Evolutionary conservation across 2,113 vertebrate genomes (phyloP).

Genomic region (Petromus typicus): DNA sequence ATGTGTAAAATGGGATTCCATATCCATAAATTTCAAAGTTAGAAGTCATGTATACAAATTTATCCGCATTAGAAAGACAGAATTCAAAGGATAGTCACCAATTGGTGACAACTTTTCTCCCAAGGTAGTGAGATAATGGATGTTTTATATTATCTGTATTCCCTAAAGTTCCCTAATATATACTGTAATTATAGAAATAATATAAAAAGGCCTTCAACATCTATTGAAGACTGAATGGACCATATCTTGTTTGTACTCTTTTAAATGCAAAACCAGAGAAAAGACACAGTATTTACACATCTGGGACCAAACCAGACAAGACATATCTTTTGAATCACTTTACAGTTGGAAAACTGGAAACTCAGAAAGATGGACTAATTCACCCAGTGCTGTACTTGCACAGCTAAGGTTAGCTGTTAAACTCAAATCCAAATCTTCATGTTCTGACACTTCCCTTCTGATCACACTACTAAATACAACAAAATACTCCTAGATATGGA

Average conservation of each 20-base stretch:
- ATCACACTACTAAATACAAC: not conserved
- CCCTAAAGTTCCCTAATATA: not conserved
- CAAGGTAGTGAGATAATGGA: not conserved
- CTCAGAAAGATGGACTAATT: not conserved
- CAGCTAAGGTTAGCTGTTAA: not conserved
- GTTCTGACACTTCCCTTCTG: not conserved
- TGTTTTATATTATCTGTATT: not conserved
- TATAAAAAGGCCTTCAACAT: not conserved
- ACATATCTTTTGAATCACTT: not conserved
- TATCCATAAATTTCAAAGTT: conserved; percentile 12
- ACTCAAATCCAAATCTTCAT: not conserved
- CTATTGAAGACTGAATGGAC: not conserved
- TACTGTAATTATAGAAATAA: not conserved
- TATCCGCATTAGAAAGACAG: not conserved
- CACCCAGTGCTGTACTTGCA: not conserved
- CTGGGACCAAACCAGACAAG: not conserved
- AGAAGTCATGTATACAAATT: not conserved
- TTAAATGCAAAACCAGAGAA: too few relatives aligned
- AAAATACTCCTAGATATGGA: conserved; percentile 1
- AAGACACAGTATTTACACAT: too few relatives aligned
- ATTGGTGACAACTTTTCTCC: not conserved
- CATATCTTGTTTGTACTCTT: not conserved
- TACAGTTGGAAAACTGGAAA: conserved; percentile 22
- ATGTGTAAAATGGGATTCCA: not conserved
- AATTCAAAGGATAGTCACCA: not conserved